Conservation (phyloP, 2,888 invertebrate genomes). For the Drosophila peninsularis region DNA sequence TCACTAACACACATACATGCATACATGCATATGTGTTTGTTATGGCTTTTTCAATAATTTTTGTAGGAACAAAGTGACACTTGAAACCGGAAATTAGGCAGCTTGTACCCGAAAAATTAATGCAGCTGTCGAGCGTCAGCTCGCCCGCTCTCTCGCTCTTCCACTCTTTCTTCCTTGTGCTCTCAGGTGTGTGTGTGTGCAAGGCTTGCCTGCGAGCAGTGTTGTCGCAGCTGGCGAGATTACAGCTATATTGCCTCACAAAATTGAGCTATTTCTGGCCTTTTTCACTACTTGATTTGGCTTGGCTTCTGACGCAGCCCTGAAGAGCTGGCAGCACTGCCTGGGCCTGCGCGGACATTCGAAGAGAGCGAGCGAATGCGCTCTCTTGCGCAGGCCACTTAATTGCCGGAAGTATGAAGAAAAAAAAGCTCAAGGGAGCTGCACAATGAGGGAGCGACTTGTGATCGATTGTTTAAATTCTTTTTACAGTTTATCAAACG, state of each 20-base stretch:
- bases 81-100: conserved; percentile 77
- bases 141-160: conserved; percentile 13
- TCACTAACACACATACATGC: background rate
- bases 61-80: conserved; percentile 60
- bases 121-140: conserved; percentile 62
- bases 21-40: conserved; percentile 39
- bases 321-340: too few species aligned
- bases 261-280: too few species aligned
- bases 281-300: too few species aligned
- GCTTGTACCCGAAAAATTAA: conserved; percentile 53
- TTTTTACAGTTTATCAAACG: conserved; percentile 22
- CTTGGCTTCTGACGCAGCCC: too few species aligned
- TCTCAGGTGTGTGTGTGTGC: conserved; percentile 27
- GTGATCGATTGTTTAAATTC: conserved; percentile 32
- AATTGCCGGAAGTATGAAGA: conserved; percentile 22
- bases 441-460: conserved; percentile 18
- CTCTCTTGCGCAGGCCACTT: conserved; percentile 18
- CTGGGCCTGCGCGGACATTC: background rate
- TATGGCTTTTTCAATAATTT: conserved; percentile 75
- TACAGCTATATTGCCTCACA: too few species aligned
- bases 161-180: conserved; percentile 14
- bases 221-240: too few species aligned
- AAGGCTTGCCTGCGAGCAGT: conserved; percentile 6
- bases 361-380: background rate
- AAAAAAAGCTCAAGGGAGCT: conserved; percentile 29